Percentiles rank a stretch among this genome's conserved stretches.
These are phyloP conservation scores for Malurus melanocephalus DNA, from an alignment of 2,113 vertebrate species.

Conservation along the genomic window DNA sequence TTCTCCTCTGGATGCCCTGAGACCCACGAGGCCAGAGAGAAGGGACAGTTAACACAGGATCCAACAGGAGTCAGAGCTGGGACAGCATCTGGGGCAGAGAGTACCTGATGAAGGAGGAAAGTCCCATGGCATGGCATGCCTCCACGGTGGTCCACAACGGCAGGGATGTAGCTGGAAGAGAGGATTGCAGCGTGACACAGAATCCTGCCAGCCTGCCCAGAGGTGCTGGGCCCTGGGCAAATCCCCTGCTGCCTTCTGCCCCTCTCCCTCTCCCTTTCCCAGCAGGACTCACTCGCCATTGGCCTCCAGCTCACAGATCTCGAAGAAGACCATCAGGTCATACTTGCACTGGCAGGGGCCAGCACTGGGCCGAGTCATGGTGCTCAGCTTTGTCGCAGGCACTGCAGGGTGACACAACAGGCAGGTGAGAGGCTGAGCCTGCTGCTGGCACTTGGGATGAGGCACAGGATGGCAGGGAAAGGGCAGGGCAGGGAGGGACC, in stretches of 20 bases:
- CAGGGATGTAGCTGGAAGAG: conserved; percentile 89
- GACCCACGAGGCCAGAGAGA: not conserved
- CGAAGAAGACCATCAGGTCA: conserved; percentile 94
- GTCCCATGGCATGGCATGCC: conserved; percentile 95
- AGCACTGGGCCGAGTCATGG: conserved; percentile 80
- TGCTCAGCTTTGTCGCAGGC: conserved; percentile 93
- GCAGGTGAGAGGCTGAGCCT: not conserved
- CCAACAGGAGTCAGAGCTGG: not conserved
- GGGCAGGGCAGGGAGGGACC: not conserved
- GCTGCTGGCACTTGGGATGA: not conserved
- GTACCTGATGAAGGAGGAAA: conserved; percentile 95
- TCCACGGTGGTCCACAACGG: conserved; percentile 91
- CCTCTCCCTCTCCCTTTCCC: not conserved
- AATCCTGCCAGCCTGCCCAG: not conserved
- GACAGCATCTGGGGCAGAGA: not conserved
- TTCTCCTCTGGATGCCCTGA: conserved; percentile 94
- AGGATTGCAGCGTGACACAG: not conserved
- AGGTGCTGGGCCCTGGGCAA: not conserved
- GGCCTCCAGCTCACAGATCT: conserved; percentile 97
- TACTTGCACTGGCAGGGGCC: conserved; percentile 95
- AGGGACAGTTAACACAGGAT: not conserved
- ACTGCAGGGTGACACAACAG: conserved; percentile 69
- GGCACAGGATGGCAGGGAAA: not conserved
- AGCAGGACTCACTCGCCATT: conserved; percentile 89
- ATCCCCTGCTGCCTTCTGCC: accelerated